These are phyloP conservation scores for Phania funesta DNA, from an alignment of 2,888 invertebrate genomes.

Conservation along the genomic window DNA sequence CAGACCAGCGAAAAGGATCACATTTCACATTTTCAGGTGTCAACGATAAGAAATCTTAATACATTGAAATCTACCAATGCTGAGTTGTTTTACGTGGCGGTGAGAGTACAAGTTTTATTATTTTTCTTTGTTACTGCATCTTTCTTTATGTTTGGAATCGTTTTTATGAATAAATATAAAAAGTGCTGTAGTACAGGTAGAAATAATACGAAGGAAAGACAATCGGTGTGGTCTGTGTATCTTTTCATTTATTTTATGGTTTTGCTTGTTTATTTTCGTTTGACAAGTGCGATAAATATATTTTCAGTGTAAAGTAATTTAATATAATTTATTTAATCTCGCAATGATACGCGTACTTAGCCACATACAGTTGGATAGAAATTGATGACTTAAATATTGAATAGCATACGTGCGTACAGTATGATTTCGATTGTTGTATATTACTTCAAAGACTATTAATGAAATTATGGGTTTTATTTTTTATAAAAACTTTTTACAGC, in stretches of 20 bases:
- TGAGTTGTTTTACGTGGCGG: constrained; percentile 50
- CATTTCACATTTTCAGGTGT: constrained; percentile 79
- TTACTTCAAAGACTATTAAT: no score
- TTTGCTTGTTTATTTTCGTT: background rate
- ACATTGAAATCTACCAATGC: constrained; percentile 68
- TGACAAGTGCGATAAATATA: background rate
- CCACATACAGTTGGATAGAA: background rate
- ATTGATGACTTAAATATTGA: background rate
- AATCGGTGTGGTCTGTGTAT: constrained; percentile 60
- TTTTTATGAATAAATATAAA: background rate
- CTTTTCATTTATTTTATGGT: constrained; percentile 7
- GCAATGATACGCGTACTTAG: background rate
- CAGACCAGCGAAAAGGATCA: constrained; percentile 75
- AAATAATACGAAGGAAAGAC: background rate
- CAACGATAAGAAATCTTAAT: constrained; percentile 78
- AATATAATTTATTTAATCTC: background rate
- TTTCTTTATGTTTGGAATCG: background rate
- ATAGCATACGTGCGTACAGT: no score
- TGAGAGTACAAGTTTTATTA: constrained; percentile 23
- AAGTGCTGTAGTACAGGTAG: background rate
- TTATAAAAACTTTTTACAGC: no score
- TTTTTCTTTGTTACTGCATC: constrained; percentile 20
- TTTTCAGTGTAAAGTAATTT: constrained; percentile 26
- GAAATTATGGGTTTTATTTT: no score
- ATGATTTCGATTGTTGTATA: no score